These are phyloP conservation scores for Amphiprion percula DNA, from an alignment of 2,113 vertebrate genomes.

Conservation along the genomic window DNA sequence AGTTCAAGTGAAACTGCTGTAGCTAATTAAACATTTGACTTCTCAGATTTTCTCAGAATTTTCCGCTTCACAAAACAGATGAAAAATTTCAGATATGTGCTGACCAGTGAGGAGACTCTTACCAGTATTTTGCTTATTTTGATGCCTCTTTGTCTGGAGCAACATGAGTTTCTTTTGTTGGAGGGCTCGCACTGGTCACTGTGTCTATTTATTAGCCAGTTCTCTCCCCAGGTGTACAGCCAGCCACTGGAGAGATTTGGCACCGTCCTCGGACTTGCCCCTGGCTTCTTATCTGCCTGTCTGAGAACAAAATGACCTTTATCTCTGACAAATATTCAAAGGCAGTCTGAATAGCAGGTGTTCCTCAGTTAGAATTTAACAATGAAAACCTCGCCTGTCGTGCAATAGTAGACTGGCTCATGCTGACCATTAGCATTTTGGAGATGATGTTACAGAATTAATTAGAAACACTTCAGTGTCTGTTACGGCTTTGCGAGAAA, in stretches of 20 bases:
- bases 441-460: constrained; percentile 65
- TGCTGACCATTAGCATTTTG: constrained; percentile 51
- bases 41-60: too few relatives aligned
- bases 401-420: constrained; percentile 19
- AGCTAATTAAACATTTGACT: too few relatives aligned
- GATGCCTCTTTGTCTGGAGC: not conserved
- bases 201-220: constrained; percentile 29
- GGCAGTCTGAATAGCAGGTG: constrained; percentile 60
- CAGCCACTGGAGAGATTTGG: constrained; percentile 22
- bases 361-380: constrained; percentile 61
- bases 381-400: constrained; percentile 37
- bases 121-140: not conserved
- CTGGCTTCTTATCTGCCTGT: constrained; percentile 21
- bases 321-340: constrained; percentile 44
- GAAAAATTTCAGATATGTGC: too few relatives aligned
- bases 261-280: constrained; percentile 2
- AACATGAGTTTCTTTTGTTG: not conserved
- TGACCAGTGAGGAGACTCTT: too few relatives aligned
- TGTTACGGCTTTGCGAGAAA: constrained; percentile 27
- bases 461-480: constrained; percentile 58
- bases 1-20: too few relatives aligned
- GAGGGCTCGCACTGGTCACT: not conserved
- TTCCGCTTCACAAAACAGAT: too few relatives aligned
- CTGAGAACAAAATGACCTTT: constrained; percentile 63
- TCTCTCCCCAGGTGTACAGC: constrained; percentile 5